These are phyloP conservation scores for Melieria crassipennis DNA, from an alignment of 2,888 invertebrate species.

Conservation along the genomic window DNA sequence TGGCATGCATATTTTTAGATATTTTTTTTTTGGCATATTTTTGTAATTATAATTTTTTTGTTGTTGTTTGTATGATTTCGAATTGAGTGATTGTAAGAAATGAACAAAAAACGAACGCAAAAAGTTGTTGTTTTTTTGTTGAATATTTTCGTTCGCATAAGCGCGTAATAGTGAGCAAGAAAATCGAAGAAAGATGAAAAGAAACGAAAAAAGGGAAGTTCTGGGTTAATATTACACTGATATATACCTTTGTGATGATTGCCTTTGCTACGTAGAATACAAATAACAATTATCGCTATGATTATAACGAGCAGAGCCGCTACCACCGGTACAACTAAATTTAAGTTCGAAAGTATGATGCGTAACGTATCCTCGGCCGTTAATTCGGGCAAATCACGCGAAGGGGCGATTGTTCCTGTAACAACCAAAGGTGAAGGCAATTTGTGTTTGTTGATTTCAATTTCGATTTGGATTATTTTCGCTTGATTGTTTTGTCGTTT, in stretches of 20 bases:
- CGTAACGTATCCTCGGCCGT: constrained; percentile 85
- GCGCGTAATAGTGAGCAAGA: constrained; percentile 28
- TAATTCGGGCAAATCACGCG: constrained; percentile 82
- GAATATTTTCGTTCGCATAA: constrained; percentile 27
- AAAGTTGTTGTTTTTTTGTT: constrained; percentile 4
- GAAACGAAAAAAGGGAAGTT: constrained; percentile 57
- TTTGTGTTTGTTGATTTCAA: constrained; percentile 28
- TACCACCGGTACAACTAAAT: constrained; percentile 92
- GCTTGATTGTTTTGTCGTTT: constrained; percentile 37
- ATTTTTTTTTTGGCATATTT: constrained; percentile 1
- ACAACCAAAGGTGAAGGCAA: constrained; percentile 67
- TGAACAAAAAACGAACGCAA: constrained; percentile 9
- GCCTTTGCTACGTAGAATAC: constrained; percentile 87
- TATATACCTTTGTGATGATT: constrained; percentile 84
- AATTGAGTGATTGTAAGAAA: constrained; percentile 3
- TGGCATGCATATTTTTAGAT: constrained; percentile 33
- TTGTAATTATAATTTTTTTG: constrained; percentile 2
- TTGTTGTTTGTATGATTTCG: constrained; percentile 18
- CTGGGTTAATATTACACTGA: constrained; percentile 52
- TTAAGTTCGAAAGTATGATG: constrained; percentile 88
- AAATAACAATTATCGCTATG: constrained; percentile 92
- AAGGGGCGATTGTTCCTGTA: constrained; percentile 95
- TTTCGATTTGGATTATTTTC: constrained; percentile 40
- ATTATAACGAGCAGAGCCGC: constrained; percentile 92
- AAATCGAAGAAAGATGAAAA: constrained; percentile 33